Evolutionary conservation across 2,113 vertebrate genomes (phyloP).

Genomic region (Pholis gunnellus): DNA sequence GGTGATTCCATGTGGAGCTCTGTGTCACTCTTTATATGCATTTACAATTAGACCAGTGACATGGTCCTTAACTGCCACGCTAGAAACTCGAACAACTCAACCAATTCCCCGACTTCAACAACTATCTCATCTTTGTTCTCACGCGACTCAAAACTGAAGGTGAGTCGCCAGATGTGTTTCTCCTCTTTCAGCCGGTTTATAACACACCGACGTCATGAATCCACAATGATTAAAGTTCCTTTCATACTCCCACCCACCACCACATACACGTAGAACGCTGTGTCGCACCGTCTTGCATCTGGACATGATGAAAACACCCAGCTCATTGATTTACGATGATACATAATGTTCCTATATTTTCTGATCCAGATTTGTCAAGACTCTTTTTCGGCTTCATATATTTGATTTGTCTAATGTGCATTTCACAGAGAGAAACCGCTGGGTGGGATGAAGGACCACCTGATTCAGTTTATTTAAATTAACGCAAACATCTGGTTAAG

Average conservation of each 20-base stretch:
- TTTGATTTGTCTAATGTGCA: background rate
- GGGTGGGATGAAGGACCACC: too few species aligned
- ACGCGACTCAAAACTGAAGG: conserved; percentile 95
- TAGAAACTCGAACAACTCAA: conserved; percentile 98
- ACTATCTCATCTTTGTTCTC: conserved; percentile 95
- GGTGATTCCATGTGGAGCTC: background rate
- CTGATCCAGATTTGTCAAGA: conserved; percentile 59
- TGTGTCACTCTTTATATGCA: background rate
- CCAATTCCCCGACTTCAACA: conserved; percentile 97
- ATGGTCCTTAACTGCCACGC: conserved; percentile 77
- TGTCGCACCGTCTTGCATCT: conserved; percentile 10
- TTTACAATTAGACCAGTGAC: background rate
- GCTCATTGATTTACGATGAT: conserved; percentile 72
- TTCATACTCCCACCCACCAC: background rate
- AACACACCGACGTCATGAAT: too few species aligned
- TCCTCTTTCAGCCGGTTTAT: background rate
- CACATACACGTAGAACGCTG: background rate
- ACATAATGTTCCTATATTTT: conserved; percentile 61
- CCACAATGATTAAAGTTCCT: background rate
- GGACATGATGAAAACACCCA: conserved; percentile 69
- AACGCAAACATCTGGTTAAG: too few species aligned
- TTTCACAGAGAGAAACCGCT: background rate
- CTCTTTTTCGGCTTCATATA: background rate
- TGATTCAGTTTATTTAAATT: too few species aligned
- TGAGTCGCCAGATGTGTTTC: conserved; percentile 54